Conservation (phyloP, 2,797 vertebrate genomes). For the Rhynchotus rufescens region DNA sequence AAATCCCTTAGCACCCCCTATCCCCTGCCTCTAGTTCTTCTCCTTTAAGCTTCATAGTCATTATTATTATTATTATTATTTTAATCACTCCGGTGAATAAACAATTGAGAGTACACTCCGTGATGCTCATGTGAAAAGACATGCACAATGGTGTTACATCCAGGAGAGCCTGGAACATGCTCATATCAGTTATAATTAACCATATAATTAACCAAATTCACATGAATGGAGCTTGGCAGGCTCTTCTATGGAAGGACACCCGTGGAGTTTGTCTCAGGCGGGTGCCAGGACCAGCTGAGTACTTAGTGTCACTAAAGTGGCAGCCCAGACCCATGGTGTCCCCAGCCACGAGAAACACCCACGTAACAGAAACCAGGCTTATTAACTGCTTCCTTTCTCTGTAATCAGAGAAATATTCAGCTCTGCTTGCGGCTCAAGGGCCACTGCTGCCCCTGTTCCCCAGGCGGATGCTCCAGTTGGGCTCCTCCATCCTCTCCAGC, state of each 20-base stretch:
- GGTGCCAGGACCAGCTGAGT: background rate
- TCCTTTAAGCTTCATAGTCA: background rate
- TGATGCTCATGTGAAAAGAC: background rate
- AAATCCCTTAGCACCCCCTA: background rate
- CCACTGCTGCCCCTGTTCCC: background rate
- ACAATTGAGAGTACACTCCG: background rate
- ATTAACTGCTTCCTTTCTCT: background rate
- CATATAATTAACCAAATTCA: background rate
- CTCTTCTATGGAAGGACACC: background rate
- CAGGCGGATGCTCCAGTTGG: accelerated
- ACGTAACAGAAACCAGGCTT: background rate
- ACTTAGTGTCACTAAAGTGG: background rate
- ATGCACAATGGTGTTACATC: background rate
- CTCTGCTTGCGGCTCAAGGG: background rate
- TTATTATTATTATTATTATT: background rate
- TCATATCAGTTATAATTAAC: background rate
- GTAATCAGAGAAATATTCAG: background rate
- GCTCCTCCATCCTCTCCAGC: background rate
- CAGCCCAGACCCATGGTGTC: accelerated
- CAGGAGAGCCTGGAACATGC: background rate
- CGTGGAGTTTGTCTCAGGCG: accelerated
- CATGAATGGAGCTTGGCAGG: background rate
- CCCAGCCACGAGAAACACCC: background rate
- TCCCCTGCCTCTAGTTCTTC: background rate
- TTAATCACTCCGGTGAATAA: background rate